Conservation (phyloP, 2,888 invertebrate species). For the Ichneumoninae sp. region DNA sequence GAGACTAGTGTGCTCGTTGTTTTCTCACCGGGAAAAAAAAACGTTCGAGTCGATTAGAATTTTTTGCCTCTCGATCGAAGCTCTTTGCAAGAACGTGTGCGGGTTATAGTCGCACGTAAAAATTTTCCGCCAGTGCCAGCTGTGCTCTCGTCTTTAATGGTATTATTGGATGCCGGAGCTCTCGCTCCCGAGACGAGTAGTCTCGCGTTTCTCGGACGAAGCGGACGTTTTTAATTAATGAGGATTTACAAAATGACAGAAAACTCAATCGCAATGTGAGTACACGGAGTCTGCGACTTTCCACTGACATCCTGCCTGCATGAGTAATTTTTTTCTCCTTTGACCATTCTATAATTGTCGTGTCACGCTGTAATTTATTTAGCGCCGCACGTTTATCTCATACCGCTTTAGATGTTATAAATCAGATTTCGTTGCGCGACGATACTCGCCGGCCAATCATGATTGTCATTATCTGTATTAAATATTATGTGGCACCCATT, state of each 20-base stretch:
- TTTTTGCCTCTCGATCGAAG: slow-evolving; percentile 13
- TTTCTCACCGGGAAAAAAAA: background rate
- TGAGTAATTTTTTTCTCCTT: background rate
- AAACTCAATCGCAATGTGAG: slow-evolving; percentile 44
- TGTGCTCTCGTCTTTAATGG: slow-evolving; percentile 64
- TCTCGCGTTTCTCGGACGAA: slow-evolving; percentile 34
- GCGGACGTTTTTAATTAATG: slow-evolving; percentile 49
- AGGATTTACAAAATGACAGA: background rate
- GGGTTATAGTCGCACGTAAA: slow-evolving; percentile 22
- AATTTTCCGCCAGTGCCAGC: slow-evolving; percentile 69
- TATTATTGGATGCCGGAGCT: slow-evolving; percentile 64
- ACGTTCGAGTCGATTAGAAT: background rate
- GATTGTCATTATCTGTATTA: slow-evolving; percentile 20
- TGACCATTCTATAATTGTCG: background rate
- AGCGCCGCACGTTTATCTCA: background rate
- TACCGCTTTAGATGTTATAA: background rate
- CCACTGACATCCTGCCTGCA: background rate
- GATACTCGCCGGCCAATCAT: background rate
- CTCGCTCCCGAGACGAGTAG: slow-evolving; percentile 41
- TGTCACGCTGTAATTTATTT: background rate
- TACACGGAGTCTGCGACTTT: slow-evolving; percentile 7
- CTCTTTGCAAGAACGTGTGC: background rate
- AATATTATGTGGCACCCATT: background rate
- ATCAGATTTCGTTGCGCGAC: background rate
- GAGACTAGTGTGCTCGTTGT: background rate